Percentiles rank a stretch among this genome's conserved stretches.
These are phyloP conservation scores for Phyllostomus discolor DNA, from an alignment of 2,113 vertebrate species.

Conservation along the genomic window DNA sequence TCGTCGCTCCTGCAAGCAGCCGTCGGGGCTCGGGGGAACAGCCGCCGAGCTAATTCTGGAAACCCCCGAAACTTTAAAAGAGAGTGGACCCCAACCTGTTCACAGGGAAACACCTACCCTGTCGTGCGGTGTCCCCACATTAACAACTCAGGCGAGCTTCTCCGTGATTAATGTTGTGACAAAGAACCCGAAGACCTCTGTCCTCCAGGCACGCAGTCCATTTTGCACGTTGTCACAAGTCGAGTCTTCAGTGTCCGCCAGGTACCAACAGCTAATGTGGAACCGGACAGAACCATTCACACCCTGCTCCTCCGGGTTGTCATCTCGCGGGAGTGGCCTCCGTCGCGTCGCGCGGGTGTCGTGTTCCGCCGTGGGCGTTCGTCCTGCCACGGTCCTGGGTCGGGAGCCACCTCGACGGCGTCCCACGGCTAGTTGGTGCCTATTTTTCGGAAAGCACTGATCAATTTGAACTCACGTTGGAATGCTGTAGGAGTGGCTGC, in stretches of 20 bases:
- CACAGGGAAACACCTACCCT: conserved; percentile 39
- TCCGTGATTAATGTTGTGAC: conserved; percentile 65
- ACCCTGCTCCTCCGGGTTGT: neutral
- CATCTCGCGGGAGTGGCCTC: neutral
- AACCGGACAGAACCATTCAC: conserved; percentile 55
- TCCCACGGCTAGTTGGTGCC: conserved; percentile 64
- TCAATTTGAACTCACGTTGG: conserved; percentile 72
- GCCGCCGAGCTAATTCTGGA: conserved; percentile 36
- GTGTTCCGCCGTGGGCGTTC: neutral
- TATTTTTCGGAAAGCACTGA: conserved; percentile 45
- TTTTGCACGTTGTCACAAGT: conserved; percentile 71
- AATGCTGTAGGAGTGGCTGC: conserved; percentile 65
- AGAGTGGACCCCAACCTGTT: conserved; percentile 37
- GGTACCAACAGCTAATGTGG: conserved; percentile 63
- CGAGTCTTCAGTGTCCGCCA: conserved; percentile 55
- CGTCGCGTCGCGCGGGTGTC: neutral
- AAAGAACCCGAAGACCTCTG: conserved; percentile 62
- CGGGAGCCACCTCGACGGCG: conserved; percentile 56
- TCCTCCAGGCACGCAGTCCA: conserved; percentile 46
- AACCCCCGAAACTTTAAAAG: conserved; percentile 53
- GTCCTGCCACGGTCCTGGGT: neutral
- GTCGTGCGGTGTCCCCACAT: neutral
- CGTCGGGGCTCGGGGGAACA: neutral
- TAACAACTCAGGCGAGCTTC: conserved; percentile 66
- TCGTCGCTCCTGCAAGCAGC: neutral